Conservation (phyloP, 1,140 invertebrate genomes). For the Atta texana region DNA sequence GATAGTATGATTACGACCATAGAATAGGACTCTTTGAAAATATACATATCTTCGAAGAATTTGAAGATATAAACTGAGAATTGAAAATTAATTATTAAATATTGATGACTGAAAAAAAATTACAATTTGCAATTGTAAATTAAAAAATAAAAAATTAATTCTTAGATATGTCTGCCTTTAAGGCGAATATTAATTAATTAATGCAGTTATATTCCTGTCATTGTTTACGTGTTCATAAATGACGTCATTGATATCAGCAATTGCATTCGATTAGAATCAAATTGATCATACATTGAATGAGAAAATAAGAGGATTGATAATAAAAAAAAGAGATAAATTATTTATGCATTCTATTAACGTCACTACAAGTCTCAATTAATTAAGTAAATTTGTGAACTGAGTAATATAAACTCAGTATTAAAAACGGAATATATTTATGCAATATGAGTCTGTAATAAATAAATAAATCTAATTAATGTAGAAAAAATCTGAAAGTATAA, state of each 20-base stretch:
- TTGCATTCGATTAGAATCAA: neutral
- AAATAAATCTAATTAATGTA: no score
- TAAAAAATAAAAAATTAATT: neutral
- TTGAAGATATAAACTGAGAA: neutral
- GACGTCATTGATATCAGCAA: neutral
- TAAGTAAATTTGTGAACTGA: neutral
- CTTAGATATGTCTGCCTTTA: neutral
- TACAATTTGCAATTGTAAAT: neutral
- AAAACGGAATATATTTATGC: neutral
- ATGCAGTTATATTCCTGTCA: constrained; percentile 30
- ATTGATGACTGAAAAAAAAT: neutral
- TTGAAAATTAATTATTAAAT: neutral
- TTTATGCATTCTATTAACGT: neutral
- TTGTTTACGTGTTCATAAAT: constrained; percentile 18
- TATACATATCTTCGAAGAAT: neutral
- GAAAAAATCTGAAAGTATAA: no score
- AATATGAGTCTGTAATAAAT: neutral
- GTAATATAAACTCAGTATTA: neutral
- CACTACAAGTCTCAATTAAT: neutral
- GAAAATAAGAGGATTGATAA: neutral
- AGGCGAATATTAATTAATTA: constrained; percentile 29
- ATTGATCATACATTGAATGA: neutral
- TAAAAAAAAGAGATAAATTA: constrained; percentile 17
- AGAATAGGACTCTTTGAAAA: neutral
- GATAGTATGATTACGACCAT: no score